Base-by-base conservation (phyloP, 2,888 invertebrate genomes). In the Phragmatobia fuliginosa region DNA sequence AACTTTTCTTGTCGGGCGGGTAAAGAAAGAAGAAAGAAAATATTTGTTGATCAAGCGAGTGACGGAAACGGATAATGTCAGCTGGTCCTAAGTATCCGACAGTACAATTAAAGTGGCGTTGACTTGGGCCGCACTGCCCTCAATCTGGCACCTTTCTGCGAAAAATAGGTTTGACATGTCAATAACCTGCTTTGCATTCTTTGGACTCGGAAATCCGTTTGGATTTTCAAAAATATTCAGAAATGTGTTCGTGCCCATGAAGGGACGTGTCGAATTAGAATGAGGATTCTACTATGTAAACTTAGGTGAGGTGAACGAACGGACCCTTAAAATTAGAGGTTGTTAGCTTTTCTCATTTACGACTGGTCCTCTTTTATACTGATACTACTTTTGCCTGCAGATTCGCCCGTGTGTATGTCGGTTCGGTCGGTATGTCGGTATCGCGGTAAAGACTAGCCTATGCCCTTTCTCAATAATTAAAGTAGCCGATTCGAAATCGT, bases 151-250 rank as follows among this genome's bases (percentile, higher is more conserved):
- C 69, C 69, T 72, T 70, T 28, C 62, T n/a, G 70, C 62, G 69
- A 72, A 68, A 59, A 67, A 72, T 69, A 68, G 74, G 66, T 74
- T 71, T 32, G 62, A 62, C 59, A 61, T 66, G 83, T 79, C 81
- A 78, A 78, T 67, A 81, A 49, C 84, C 81, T 71, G 68, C 73
- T 82, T 81, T 76, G 75, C 78, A 83, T 84, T 75, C 70, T n/a
- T 21, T 49, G n/a, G 21, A 75, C 31, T 75, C 71, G 21, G 52
- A 62, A 68, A 64, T 72, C 21, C 56, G 16, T 62, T 16, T 58
- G 56, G 16, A 61, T 73, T 70, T 70, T 67, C 10, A 62, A 64
- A 75, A 73, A 69, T 77, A 41, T 11, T 21, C 61, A 21, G 60
- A 70, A 60, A 66, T 33, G n/a, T 25, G 31, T 60, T 11, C 28